Conservation (phyloP, 2,797 vertebrate species). For the Microhierax caerulescens region DNA sequence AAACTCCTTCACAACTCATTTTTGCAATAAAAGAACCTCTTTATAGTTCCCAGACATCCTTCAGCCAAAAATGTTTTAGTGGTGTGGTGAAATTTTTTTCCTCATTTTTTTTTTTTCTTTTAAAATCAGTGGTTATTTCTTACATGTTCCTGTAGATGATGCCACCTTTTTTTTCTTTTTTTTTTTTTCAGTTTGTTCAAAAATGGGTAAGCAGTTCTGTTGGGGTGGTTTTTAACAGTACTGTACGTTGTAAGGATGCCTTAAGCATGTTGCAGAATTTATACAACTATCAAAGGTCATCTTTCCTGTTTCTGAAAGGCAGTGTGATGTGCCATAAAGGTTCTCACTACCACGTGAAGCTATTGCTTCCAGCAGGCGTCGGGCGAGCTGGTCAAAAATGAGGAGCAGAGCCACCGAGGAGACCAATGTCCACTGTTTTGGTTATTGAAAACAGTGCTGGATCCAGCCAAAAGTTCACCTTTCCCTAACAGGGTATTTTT, state of each 20-base stretch:
- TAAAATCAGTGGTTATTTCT: not conserved
- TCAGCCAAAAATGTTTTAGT: constrained; percentile 23
- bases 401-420: constrained; percentile 51
- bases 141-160: not conserved
- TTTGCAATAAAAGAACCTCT: constrained; percentile 53
- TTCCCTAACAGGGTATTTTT: constrained; percentile 30
- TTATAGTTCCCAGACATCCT: not conserved
- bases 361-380: constrained; percentile 34
- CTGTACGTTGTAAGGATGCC: constrained; percentile 37
- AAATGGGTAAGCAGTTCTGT: constrained; percentile 15
- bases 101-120: not conserved
- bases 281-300: constrained; percentile 8
- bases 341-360: not conserved
- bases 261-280: constrained; percentile 30
- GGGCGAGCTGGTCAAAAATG: constrained; percentile 51
- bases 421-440: constrained; percentile 9
- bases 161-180: not conserved
- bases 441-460: constrained; percentile 11
- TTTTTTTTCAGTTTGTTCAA: not conserved
- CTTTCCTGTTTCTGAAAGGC: constrained; percentile 19
- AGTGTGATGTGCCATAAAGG: constrained; percentile 46
- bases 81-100: not conserved
- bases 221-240: constrained; percentile 15
- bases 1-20: constrained; percentile 2
- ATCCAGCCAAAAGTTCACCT: constrained; percentile 46